Evolutionary conservation across 1,140 invertebrate species (phyloP).

Genomic region (Brachionus plicatilis): DNA sequence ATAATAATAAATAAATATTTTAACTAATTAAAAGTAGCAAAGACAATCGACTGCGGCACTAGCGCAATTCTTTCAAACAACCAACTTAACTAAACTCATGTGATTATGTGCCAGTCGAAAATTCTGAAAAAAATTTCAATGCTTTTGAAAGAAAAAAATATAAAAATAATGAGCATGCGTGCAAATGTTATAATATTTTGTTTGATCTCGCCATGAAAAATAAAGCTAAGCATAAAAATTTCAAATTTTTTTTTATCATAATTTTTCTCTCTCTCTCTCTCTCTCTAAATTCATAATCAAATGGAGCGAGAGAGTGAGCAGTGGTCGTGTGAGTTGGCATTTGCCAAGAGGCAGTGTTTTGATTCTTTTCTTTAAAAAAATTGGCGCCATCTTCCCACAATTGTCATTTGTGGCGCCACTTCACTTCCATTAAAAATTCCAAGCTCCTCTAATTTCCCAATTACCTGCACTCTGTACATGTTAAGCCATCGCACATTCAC

Average conservation of each 20-base stretch:
- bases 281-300: background rate
- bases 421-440: background rate
- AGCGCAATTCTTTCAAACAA: background rate
- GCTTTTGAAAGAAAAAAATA: background rate
- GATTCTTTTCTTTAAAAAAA: background rate
- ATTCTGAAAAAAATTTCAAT: background rate
- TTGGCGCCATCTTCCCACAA: background rate
- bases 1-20: no score
- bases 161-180: background rate
- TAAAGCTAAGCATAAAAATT: slow-evolving; percentile 8
- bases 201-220: background rate
- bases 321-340: background rate
- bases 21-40: background rate
- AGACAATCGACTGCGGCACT: background rate
- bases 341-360: background rate
- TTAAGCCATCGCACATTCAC: background rate
- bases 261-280: background rate
- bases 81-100: background rate
- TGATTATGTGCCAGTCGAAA: background rate
- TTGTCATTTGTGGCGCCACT: background rate
- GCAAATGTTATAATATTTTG: background rate
- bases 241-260: background rate
- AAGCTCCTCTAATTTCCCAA: background rate
- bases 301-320: background rate
- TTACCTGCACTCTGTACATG: background rate